Conservation (phyloP, 2,797 vertebrate genomes). For the Margarornis squamiger region DNA sequence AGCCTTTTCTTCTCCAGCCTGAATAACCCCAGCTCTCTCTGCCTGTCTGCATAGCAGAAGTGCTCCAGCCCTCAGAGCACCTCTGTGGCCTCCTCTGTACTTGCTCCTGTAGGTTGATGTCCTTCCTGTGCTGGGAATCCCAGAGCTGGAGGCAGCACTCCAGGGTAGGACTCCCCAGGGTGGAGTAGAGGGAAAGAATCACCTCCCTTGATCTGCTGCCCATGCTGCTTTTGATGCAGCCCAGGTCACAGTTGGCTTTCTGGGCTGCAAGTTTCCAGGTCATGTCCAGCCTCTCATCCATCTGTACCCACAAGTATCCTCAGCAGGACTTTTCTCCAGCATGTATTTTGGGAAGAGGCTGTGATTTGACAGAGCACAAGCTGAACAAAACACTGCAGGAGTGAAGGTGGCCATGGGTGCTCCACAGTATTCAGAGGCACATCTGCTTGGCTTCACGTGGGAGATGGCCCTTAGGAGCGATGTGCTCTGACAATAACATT, state of each 20-base stretch:
- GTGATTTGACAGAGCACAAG: not conserved
- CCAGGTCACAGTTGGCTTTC: not conserved
- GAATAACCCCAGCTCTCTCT: not conserved
- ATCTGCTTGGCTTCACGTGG: not conserved
- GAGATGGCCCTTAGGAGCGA: not conserved
- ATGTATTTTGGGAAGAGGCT: not conserved
- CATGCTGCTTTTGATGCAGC: not conserved
- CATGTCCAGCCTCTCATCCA: not conserved
- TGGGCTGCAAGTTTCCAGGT: not conserved
- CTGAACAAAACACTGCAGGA: not conserved
- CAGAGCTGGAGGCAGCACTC: not conserved
- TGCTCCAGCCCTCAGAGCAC: not conserved
- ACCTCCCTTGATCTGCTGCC: not conserved
- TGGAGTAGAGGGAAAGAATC: not conserved
- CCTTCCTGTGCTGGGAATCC: not conserved
- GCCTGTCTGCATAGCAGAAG: not conserved
- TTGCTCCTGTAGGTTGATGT: too few relatives aligned
- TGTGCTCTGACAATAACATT: not conserved
- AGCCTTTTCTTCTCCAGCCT: not conserved
- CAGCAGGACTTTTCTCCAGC: not conserved
- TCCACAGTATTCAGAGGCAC: rapidly evolving
- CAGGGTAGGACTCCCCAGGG: not conserved
- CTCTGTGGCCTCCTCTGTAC: not conserved
- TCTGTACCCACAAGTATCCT: not conserved
- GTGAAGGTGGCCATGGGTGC: not conserved